These are phyloP conservation scores for Diplodus sargus DNA, from an alignment of 2,797 vertebrate genomes.

Conservation along the genomic window DNA sequence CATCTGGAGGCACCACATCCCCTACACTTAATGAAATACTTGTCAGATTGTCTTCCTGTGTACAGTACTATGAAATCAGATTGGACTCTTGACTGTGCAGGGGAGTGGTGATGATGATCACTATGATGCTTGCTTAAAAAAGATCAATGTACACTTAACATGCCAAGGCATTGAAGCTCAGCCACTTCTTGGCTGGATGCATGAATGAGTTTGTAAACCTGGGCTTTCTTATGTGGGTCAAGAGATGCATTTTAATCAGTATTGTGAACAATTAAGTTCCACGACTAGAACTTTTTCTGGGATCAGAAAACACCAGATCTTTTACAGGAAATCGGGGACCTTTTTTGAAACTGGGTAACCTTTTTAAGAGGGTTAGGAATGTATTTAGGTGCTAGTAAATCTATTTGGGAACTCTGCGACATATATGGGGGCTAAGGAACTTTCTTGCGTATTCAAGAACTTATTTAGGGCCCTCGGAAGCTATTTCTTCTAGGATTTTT, in stretches of 20 bases:
- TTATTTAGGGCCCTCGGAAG: no score
- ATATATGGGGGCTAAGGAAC: neutral
- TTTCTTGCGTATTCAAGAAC: neutral
- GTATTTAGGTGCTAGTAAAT: neutral
- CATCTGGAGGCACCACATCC: slow-evolving; percentile 1
- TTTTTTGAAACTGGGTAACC: neutral
- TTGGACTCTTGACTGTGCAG: neutral
- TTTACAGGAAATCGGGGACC: neutral
- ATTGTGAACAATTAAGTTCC: neutral
- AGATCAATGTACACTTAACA: neutral
- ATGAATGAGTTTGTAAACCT: neutral
- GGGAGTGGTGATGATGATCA: neutral
- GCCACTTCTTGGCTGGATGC: neutral
- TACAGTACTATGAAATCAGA: neutral
- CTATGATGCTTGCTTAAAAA: neutral
- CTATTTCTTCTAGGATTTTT: no score
- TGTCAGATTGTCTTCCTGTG: neutral
- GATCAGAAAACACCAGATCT: no score
- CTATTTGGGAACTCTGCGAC: no score
- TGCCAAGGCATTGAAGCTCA: neutral
- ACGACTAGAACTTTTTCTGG: neutral
- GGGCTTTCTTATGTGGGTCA: neutral
- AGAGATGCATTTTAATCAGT: neutral
- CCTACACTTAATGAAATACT: neutral
- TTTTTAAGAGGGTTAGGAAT: neutral